A percentile compares a stretch with the other conserved stretches of the same genome.
Conservation (phyloP, 2,113 vertebrate genomes). For the Cacatua alba region DNA sequence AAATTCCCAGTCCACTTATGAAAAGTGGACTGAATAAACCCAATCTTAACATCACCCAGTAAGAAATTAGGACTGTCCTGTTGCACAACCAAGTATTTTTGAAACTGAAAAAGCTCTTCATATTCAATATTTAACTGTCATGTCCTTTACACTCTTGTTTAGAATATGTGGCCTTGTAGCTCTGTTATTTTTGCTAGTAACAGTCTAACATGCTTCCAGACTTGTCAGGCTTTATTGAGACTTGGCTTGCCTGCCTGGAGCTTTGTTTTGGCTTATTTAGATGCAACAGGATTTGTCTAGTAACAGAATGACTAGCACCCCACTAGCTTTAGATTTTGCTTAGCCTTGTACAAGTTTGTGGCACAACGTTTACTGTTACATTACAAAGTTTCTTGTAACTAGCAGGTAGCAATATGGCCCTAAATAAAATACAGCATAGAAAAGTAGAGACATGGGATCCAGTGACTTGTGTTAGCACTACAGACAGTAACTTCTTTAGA, state of each 20-base stretch:
- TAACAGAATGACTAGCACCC: neutral
- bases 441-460: neutral
- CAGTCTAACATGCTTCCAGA: neutral
- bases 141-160: neutral
- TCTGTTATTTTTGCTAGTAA: neutral
- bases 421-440: neutral
- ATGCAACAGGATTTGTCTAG: neutral
- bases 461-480: neutral
- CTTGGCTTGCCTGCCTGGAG: neutral
- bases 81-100: neutral
- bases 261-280: neutral
- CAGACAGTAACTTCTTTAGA: neutral
- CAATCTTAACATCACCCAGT: neutral
- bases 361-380: neutral
- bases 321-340: neutral
- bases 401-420: neutral
- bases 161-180: neutral
- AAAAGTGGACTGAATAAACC: neutral
- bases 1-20: neutral
- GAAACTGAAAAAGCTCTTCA: neutral
- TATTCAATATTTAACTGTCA: neutral
- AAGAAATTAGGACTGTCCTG: neutral
- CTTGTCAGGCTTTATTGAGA: accelerated
- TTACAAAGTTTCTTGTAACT: neutral
- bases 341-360: neutral